Evolutionary conservation across 1,140 invertebrate genomes (phyloP).

Genomic region (Pteromalus puparum): DNA sequence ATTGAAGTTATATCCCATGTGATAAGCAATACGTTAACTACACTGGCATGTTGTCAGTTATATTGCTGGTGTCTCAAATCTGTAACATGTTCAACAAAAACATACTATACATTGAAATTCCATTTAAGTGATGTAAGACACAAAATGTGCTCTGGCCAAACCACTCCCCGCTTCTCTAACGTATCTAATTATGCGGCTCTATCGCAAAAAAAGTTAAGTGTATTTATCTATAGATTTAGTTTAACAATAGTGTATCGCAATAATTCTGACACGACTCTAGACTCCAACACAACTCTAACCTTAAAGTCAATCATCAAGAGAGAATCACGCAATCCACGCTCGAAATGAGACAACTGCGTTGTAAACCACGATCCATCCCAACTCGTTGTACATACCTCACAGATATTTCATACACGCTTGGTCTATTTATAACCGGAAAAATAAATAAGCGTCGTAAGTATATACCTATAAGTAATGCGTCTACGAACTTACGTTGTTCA

Average conservation of each 20-base stretch:
- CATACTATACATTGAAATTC: background rate
- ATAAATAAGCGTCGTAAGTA: conserved; percentile 38
- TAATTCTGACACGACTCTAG: background rate
- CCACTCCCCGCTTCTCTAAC: background rate
- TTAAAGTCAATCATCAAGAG: conserved; percentile 6
- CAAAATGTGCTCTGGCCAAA: background rate
- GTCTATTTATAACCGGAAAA: conserved; percentile 32
- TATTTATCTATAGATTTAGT: background rate
- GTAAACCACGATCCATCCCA: background rate
- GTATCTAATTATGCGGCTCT: background rate
- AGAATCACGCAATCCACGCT: background rate
- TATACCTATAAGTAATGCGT: background rate
- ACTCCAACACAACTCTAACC: conserved; percentile 21
- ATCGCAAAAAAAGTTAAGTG: background rate
- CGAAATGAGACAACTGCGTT: background rate
- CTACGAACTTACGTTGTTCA: background rate
- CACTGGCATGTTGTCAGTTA: conserved; percentile 1
- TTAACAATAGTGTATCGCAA: background rate
- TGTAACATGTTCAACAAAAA: conserved; percentile 37
- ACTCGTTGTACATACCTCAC: background rate
- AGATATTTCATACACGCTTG: background rate
- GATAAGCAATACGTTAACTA: conserved; percentile 1
- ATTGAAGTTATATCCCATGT: conserved; percentile 45
- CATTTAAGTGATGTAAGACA: background rate
- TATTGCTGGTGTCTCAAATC: conserved; percentile 21